Conservation (phyloP, 1,140 invertebrate species). For the Pygmarrhopalites habei region DNA sequence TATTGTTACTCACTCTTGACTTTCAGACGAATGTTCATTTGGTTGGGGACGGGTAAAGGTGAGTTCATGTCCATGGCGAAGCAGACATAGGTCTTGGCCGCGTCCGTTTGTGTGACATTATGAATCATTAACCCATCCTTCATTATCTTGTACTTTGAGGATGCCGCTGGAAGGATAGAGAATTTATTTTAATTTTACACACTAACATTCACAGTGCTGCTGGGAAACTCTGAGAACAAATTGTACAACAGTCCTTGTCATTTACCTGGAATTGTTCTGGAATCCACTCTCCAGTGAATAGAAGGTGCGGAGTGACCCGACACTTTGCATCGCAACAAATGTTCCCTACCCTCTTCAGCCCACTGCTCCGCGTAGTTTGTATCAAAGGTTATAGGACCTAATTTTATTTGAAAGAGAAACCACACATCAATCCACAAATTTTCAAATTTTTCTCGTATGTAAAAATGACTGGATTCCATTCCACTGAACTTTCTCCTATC, state of each 20-base stretch:
- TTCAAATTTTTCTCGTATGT: no score
- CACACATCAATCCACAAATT: background rate
- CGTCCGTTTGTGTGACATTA: slow-evolving; percentile 30
- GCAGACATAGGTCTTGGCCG: slow-evolving; percentile 29
- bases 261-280: slow-evolving; percentile 15
- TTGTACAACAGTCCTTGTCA: no score
- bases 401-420: background rate
- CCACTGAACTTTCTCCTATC: no score
- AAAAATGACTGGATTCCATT: no score
- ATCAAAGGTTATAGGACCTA: slow-evolving; percentile 39
- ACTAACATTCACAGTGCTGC: no score
- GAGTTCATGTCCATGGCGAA: slow-evolving; percentile 35
- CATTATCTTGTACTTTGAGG: slow-evolving; percentile 25
- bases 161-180: slow-evolving; percentile 7
- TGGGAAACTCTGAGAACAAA: no score
- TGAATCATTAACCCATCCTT: slow-evolving; percentile 33
- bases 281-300: slow-evolving; percentile 37
- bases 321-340: slow-evolving; percentile 28
- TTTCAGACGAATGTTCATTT: slow-evolving; percentile 35
- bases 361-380: slow-evolving; percentile 30
- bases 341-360: slow-evolving; percentile 28
- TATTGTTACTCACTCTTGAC: slow-evolving; percentile 32
- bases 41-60: slow-evolving; percentile 30
- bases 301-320: slow-evolving; percentile 26
- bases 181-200: no score